Evolutionary conservation across 2,888 invertebrate genomes (phyloP).

Genomic region (Parapristionchus giblindavisi): DNA sequence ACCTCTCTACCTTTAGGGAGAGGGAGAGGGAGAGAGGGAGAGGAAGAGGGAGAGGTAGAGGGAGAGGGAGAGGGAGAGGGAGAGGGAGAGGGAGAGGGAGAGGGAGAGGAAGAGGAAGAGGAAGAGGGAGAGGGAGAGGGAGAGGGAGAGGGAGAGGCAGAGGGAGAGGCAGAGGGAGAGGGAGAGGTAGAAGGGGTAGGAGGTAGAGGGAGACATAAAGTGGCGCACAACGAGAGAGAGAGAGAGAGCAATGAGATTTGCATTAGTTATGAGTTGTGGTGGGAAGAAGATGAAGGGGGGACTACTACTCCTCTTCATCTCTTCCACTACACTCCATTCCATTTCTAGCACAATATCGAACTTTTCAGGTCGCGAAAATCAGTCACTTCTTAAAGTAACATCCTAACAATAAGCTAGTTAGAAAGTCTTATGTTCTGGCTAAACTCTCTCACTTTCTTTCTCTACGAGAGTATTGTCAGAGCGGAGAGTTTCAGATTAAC

Average conservation of each 20-base stretch:
- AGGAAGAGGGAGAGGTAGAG: constrained; percentile 9
- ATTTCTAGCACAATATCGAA: no score
- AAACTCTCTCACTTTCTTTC: no score
- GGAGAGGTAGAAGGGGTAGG: not conserved
- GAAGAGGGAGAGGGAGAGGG: not conserved
- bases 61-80: constrained; percentile 1
- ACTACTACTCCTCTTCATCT: not conserved
- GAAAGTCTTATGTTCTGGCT: no score
- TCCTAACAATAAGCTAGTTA: no score
- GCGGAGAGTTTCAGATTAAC: no score
- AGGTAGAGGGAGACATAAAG: not conserved
- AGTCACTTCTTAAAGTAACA: no score
- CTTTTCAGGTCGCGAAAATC: no score
- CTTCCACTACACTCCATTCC: no score
- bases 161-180: not conserved
- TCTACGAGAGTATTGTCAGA: no score
- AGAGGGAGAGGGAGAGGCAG: not conserved
- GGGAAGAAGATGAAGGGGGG: not conserved
- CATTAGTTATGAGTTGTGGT: no score
- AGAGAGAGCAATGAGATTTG: not conserved
- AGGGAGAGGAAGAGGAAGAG: not conserved
- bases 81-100: not conserved
- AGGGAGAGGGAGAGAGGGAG: not conserved
- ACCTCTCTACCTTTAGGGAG: no score
- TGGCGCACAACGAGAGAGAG: not conserved